Evolutionary conservation across 2,113 vertebrate species (phyloP).

Genomic region (Otocyon megalotis): DNA sequence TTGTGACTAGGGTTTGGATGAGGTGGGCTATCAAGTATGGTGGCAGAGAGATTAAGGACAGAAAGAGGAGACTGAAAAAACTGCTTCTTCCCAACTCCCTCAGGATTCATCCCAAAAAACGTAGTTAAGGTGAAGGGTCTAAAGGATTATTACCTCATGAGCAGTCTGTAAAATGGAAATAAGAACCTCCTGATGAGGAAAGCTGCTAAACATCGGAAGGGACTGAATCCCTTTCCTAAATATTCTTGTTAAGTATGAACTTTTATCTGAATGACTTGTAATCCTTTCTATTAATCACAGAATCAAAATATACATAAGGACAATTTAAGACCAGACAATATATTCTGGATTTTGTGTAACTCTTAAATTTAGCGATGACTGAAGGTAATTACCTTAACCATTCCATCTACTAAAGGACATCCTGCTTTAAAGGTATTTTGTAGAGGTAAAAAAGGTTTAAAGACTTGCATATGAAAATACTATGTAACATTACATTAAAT

Average conservation of each 20-base stretch:
- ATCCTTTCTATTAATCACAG: conserved; percentile 39
- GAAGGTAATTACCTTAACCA: conserved; percentile 42
- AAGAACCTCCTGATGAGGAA: conserved; percentile 26
- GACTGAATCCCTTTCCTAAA: neutral
- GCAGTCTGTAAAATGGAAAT: neutral
- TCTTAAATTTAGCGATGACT: conserved; percentile 61
- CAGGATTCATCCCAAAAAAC: neutral
- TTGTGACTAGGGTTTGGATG: neutral
- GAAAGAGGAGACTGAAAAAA: conserved; percentile 14
- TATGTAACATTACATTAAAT: conserved; percentile 40
- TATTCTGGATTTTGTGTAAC: conserved; percentile 55
- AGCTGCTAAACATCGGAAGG: neutral
- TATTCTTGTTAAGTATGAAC: conserved; percentile 27
- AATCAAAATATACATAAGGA: conserved; percentile 32
- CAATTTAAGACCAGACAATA: conserved; percentile 40
- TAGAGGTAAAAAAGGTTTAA: conserved; percentile 63
- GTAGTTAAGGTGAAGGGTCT: conserved; percentile 10
- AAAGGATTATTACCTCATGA: conserved; percentile 16
- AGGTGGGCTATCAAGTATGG: neutral
- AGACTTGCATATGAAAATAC: conserved; percentile 70
- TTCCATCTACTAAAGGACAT: conserved; percentile 38
- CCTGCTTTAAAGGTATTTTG: conserved; percentile 54
- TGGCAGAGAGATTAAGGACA: conserved; percentile 15
- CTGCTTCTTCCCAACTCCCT: neutral
- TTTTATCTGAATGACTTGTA: conserved; percentile 47